Evolutionary conservation across 2,113 vertebrate genomes (phyloP).

Genomic region (Gallinago paraguaiae): DNA sequence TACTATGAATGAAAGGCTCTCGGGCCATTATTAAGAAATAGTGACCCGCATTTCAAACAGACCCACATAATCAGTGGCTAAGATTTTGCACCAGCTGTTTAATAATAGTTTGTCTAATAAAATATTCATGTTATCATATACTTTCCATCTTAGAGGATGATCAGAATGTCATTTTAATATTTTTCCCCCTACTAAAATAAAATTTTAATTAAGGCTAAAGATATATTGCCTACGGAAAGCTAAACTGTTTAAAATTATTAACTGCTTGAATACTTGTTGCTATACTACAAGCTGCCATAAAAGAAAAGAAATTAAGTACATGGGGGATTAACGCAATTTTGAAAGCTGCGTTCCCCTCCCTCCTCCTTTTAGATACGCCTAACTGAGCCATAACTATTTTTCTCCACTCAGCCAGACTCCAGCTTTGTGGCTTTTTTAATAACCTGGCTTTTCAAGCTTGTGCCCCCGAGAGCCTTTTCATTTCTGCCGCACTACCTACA

Average conservation of each 20-base stretch:
- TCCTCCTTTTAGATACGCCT: slow-evolving; percentile 87
- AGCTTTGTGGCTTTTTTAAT: slow-evolving; percentile 96
- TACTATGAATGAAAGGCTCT: neutral
- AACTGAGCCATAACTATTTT: slow-evolving; percentile 89
- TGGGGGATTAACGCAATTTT: slow-evolving; percentile 90
- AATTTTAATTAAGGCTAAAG: slow-evolving; percentile 81
- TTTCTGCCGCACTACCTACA: slow-evolving; percentile 84
- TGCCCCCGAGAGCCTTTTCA: slow-evolving; percentile 87
- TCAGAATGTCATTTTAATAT: slow-evolving; percentile 78
- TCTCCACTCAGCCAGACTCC: slow-evolving; percentile 88
- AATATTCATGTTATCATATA: slow-evolving; percentile 78
- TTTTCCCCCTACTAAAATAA: slow-evolving; percentile 72
- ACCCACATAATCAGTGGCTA: neutral
- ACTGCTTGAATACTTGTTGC: slow-evolving; percentile 84
- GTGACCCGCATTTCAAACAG: slow-evolving; percentile 36
- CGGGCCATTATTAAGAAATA: slow-evolving; percentile 45
- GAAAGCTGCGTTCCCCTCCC: slow-evolving; percentile 82
- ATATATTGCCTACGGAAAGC: slow-evolving; percentile 77
- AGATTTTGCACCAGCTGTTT: slow-evolving; percentile 50
- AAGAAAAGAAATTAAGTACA: slow-evolving; percentile 92
- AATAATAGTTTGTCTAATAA: slow-evolving; percentile 77
- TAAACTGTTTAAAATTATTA: slow-evolving; percentile 83
- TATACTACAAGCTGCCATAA: slow-evolving; percentile 81
- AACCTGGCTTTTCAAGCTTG: slow-evolving; percentile 91
- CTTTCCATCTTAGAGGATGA: slow-evolving; percentile 66